A percentile compares a stretch with the other conserved stretches of the same genome.
Conservation (phyloP, 2,113 vertebrate genomes). For the Cololabis saira region DNA sequence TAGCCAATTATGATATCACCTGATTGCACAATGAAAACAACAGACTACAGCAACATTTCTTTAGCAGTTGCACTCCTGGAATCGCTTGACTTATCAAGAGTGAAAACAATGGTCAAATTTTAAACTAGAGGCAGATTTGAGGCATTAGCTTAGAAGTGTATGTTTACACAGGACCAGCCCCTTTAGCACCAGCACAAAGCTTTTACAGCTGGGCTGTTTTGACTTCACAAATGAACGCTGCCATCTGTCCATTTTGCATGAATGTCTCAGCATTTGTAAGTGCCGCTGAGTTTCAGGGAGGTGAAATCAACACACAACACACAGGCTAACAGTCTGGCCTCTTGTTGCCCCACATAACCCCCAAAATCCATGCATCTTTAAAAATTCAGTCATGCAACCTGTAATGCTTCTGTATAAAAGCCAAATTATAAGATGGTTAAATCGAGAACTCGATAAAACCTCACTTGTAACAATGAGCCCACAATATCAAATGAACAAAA, state of each 20-base stretch:
- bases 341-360: too few relatives aligned
- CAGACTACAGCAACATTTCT: neutral
- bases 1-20: neutral
- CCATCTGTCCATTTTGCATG: conserved; percentile 47
- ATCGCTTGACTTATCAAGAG: neutral
- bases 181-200: conserved; percentile 60
- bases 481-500: too few relatives aligned
- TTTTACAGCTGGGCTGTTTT: conserved; percentile 67
- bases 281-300: conserved; percentile 35
- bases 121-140: conserved; percentile 17
- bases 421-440: too few relatives aligned
- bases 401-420: too few relatives aligned
- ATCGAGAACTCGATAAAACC: too few relatives aligned
- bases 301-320: conserved; percentile 54
- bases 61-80: neutral
- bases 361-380: too few relatives aligned
- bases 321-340: too few relatives aligned
- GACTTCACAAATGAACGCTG: conserved; percentile 60
- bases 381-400: too few relatives aligned
- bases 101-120: neutral
- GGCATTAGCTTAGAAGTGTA: conserved; percentile 31
- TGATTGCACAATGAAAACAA: neutral
- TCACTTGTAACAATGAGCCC: too few relatives aligned
- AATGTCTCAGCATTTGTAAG: conserved; percentile 13
- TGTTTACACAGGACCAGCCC: conserved; percentile 50